phyloP scores from a whole-genome alignment of 1,140 invertebrate genomes.

The Planococcus citri region DNA sequence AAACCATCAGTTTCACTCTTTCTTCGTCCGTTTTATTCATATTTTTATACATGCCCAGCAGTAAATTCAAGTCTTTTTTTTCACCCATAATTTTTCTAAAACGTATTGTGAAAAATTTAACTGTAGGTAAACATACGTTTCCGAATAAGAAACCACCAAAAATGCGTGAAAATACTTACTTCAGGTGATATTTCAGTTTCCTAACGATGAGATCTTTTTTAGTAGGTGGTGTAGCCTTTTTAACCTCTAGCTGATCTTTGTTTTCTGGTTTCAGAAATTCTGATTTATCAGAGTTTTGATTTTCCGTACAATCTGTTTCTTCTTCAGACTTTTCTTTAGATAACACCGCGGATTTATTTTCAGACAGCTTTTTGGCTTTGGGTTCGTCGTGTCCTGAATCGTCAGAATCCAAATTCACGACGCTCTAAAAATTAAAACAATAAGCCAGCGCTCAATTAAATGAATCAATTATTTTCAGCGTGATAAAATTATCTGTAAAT shows the following conservation, averaged over 20 bases:
- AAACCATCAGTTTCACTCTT: slow-evolving; percentile 90
- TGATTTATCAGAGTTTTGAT: background rate
- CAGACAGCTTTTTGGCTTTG: background rate
- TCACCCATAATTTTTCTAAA: slow-evolving; percentile 82
- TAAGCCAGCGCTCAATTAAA: no score
- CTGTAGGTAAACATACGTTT: no score
- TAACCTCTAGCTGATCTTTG: background rate
- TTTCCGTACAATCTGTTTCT: background rate
- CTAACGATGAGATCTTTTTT: slow-evolving; percentile 11
- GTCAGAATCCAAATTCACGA: slow-evolving; percentile 6
- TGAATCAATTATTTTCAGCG: no score
- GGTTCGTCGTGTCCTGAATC: slow-evolving; percentile 13
- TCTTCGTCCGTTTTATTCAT: slow-evolving; percentile 90
- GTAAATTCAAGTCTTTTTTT: slow-evolving; percentile 81
- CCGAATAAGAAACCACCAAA: background rate
- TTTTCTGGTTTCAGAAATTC: background rate
- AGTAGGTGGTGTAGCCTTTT: slow-evolving; percentile 2
- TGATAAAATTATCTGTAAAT: no score
- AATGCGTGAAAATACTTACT: background rate
- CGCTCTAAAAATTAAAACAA: background rate
- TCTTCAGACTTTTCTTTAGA: background rate
- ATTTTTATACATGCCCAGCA: slow-evolving; percentile 94
- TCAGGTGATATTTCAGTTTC: slow-evolving; percentile 6
- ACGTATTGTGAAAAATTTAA: slow-evolving; percentile 28
- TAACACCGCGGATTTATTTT: background rate